A percentile compares a stretch with the other conserved stretches of the same genome.
phyloP scores from a whole-genome alignment of 1,140 invertebrate genomes.

The Holotrichia oblita region DNA sequence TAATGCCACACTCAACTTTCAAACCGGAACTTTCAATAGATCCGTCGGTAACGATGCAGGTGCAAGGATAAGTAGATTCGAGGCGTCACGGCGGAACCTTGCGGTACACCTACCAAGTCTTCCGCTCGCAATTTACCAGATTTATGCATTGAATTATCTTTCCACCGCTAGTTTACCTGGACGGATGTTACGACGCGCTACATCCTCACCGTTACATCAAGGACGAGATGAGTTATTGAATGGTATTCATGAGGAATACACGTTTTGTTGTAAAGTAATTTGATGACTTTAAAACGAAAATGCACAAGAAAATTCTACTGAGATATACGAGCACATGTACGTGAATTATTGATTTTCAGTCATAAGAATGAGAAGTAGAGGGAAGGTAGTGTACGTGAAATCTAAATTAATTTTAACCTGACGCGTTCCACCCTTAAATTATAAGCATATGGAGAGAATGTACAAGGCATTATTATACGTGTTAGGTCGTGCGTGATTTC shows the following conservation, averaged over 20 bases:
- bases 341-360: background rate
- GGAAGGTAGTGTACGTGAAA: too few species aligned
- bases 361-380: background rate
- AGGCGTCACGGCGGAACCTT: background rate
- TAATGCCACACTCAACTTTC: background rate
- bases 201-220: background rate
- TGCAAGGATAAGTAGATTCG: background rate
- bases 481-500: too few species aligned
- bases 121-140: constrained; percentile 4
- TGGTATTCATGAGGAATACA: background rate
- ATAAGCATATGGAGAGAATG: too few species aligned
- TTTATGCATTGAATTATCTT: background rate
- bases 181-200: background rate
- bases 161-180: background rate
- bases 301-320: background rate
- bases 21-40: constrained; percentile 22
- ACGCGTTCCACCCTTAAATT: too few species aligned
- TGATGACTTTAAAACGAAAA: background rate
- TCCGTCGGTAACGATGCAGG: constrained; percentile 9
- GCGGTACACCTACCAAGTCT: background rate
- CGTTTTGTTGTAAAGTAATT: background rate
- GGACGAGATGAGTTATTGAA: background rate
- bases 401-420: too few species aligned
- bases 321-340: background rate
- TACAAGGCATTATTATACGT: too few species aligned